A percentile compares a stretch with the other conserved stretches of the same genome.
These are phyloP conservation scores for Tribolium freemani DNA, from an alignment of 2,888 invertebrate species.

Conservation along the genomic window DNA sequence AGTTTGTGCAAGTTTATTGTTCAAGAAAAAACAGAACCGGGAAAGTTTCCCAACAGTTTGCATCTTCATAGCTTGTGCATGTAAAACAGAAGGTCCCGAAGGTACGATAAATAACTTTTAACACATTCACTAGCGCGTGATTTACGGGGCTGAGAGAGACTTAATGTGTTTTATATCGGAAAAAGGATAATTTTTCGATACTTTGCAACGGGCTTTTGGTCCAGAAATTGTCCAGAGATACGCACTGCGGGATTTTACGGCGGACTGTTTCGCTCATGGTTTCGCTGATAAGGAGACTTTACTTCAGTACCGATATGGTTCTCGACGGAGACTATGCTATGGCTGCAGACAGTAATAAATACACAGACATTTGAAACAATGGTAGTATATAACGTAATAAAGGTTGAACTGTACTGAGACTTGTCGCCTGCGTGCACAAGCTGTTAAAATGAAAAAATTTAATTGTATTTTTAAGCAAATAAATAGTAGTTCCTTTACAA, in stretches of 20 bases:
- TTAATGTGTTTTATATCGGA: conserved; percentile 14
- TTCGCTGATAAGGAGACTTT: background rate
- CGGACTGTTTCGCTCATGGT: background rate
- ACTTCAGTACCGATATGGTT: background rate
- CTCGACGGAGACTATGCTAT: background rate
- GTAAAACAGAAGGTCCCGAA: conserved; percentile 35
- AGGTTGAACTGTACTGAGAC: too few relatives aligned
- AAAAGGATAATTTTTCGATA: conserved; percentile 1
- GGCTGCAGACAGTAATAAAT: background rate
- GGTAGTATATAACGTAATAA: background rate
- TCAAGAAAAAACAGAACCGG: conserved; percentile 29
- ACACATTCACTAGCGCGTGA: conserved; percentile 21
- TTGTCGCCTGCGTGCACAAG: too few relatives aligned
- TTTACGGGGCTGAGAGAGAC: conserved; percentile 13
- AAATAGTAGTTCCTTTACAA: too few relatives aligned
- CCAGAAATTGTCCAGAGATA: background rate
- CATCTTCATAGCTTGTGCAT: conserved; percentile 34
- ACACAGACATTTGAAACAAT: background rate
- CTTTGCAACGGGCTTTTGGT: background rate
- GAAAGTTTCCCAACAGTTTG: conserved; percentile 26
- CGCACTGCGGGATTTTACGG: background rate
- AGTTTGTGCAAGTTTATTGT: conserved; percentile 32
- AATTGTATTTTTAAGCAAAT: too few relatives aligned
- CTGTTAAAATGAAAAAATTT: too few relatives aligned
- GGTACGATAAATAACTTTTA: conserved; percentile 33